Base-by-base conservation (phyloP, 2,888 invertebrate species). In the Agrochola macilenta region DNA sequence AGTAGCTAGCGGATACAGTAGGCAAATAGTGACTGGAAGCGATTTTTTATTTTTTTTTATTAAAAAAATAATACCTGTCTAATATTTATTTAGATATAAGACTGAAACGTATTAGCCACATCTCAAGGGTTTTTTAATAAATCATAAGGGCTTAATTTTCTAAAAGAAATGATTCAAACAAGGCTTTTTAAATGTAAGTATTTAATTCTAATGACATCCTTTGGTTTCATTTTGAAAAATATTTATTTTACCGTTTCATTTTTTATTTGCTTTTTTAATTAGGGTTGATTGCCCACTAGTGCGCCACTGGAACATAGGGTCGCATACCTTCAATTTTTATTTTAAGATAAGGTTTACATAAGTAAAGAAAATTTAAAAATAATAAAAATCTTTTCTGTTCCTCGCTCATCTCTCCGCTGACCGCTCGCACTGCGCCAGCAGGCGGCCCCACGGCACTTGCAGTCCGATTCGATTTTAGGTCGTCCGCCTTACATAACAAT, bases 401-500 rank as follows among this genome's bases (percentile, higher is more conserved):
- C 20, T 35, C 52, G 68, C 68, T 68, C n/a, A 26, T 58, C 58
- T 2, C n/a, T 35, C 63, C 81, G 78, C 79, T 82, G 2, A 3
- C 52, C 86, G 83, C 88, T 73, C 12, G 23, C 79, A 84, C 69
- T 81, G 39, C n/a, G 49, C 54, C 72, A 26, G 2, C 60, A 4
- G 23, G 64, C 61, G 74, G 69, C 66, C 75, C 61, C 82, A 75
- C 75, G 69, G 70, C 79, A 82, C 86, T 86, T 82, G 89, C 88
- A 89, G 90, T 90, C 92, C 91, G 92, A 92, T 93, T 91, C 87
- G 91, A 90, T 95, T 94, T 93, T 94, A 94, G 94, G 93, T 94
- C 94, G 92, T 89, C 46, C 93, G 93, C 86, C 93, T 95, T 94
- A 94, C 92, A 93, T 94, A 94, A 95, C 94, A 95, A 95, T 95